Evolutionary conservation across 2,113 vertebrate genomes (phyloP).

Genomic region (Corydoras maculifer): DNA sequence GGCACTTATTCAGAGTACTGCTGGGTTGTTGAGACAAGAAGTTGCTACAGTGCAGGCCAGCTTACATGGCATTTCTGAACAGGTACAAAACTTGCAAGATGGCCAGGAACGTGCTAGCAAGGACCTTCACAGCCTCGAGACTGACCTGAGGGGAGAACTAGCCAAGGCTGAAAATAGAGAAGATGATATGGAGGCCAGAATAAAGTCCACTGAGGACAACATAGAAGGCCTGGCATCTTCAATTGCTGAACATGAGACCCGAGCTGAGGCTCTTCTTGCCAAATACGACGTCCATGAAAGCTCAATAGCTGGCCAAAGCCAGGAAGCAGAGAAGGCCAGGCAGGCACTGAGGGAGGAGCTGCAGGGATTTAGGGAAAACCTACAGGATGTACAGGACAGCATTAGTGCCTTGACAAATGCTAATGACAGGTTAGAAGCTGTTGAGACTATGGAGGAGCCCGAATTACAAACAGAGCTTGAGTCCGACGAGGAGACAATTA

Average conservation of each 20-base stretch:
- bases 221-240: slow-evolving; percentile 49
- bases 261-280: slow-evolving; percentile 61
- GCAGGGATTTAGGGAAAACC: slow-evolving; percentile 39
- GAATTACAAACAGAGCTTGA: slow-evolving; percentile 12
- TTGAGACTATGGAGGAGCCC: slow-evolving; percentile 26
- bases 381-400: slow-evolving; percentile 61
- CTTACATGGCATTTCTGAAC: slow-evolving; percentile 58
- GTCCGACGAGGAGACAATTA: slow-evolving; percentile 1
- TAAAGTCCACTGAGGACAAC: slow-evolving; percentile 67
- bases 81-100: slow-evolving; percentile 60
- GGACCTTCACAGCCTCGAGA: slow-evolving; percentile 49
- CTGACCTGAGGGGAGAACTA: slow-evolving; percentile 43
- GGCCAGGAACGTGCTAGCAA: slow-evolving; percentile 56
- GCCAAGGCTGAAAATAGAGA: slow-evolving; percentile 54
- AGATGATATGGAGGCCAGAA: slow-evolving; percentile 64
- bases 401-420: slow-evolving; percentile 52
- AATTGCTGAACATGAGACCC: slow-evolving; percentile 52
- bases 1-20: slow-evolving; percentile 64
- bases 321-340: slow-evolving; percentile 41
- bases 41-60: slow-evolving; percentile 60
- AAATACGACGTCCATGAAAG: slow-evolving; percentile 62
- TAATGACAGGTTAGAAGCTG: slow-evolving; percentile 53
- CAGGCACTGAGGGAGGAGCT: slow-evolving; percentile 45
- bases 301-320: slow-evolving; percentile 55
- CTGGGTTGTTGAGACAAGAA: slow-evolving; percentile 69